Base-by-base conservation (phyloP, 30 jellyfish, hydroid and myxozoan species). In the Hydractinia echinata region DNA sequence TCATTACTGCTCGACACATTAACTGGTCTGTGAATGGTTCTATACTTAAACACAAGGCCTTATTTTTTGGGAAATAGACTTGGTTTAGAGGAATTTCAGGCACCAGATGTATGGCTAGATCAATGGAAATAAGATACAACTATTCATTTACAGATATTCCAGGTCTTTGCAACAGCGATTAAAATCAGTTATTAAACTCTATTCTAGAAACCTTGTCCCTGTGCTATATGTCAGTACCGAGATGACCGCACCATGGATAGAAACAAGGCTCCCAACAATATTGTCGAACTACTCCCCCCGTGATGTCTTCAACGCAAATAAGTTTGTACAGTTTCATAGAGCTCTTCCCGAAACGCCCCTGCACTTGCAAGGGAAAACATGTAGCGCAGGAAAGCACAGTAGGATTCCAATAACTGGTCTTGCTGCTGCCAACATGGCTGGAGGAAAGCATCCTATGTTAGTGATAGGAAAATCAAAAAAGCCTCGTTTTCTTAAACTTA, bases 371-470 rank as follows among this genome's bases (percentile, higher is more conserved):
- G n/a, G 68, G 68, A 58, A 58, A 58, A 10, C 10, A 58, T 58
- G 68, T 58, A 58, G 68, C 68, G 68, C 10, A 58, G 68, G 68
- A 58, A 58, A 58, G n/a, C 68, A n/a, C 10, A 58, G 68, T 10
- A 10, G 10, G 68, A 58, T 58, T 58, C n/a, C n/a, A n/a, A n/a
- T n/a, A 58, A 58, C 68, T 58, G 68, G 10, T 58, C 68, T 58
- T 58, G 68, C 68, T 58, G 11, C 68, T 58, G 68, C 68, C n/a
- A 58, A 58, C 68, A 58, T 58, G 68, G 68, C 68, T 58, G 68
- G 68, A 58, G 68, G n/a, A 58, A 10, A 58, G n/a, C 68, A 10
- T 58, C 68, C 68, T 58, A 58, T 10, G 68, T 58, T n/a, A 10
- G 68, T 58, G 68, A 58, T 58, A 58, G 68, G 68, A 58, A 58